Evolutionary conservation across 2,888 invertebrate species (phyloP).

Genomic region (Acrocera orbiculus): DNA sequence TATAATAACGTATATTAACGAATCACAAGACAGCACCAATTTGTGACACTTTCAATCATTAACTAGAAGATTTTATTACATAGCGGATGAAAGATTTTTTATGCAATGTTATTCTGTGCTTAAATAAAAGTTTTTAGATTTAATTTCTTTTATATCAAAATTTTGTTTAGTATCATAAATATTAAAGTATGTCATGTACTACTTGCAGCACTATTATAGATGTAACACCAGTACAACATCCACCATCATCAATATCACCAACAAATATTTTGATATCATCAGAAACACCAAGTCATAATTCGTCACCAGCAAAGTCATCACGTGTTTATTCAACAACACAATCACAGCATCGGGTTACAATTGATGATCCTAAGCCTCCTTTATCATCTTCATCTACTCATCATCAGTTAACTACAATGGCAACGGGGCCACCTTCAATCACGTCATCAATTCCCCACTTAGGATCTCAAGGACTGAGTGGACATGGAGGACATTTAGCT

Average conservation of each 20-base stretch:
- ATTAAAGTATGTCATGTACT: constrained; percentile 8
- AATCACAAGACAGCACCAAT: too few species aligned
- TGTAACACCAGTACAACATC: constrained; percentile 29
- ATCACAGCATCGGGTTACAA: constrained; percentile 30
- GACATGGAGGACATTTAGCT: constrained; percentile 24
- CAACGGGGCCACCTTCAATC: constrained; percentile 8
- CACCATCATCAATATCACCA: constrained; percentile 58
- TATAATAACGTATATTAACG: too few species aligned
- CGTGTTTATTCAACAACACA: constrained; percentile 22
- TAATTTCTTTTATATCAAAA: neutral
- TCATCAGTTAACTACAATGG: constrained; percentile 17
- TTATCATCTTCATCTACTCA: constrained; percentile 20
- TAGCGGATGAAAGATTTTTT: too few species aligned
- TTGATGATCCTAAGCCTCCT: constrained; percentile 29
- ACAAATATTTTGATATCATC: constrained; percentile 59
- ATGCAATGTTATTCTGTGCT: too few species aligned
- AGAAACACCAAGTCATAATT: constrained; percentile 52
- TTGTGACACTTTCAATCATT: too few species aligned
- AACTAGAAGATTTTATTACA: too few species aligned
- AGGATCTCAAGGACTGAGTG: constrained; percentile 15
- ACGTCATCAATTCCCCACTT: constrained; percentile 10
- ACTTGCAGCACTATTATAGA: constrained; percentile 15
- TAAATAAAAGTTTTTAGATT: neutral
- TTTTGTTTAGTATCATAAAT: too few species aligned
- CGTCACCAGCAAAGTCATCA: constrained; percentile 36